Conservation (phyloP, 2,888 invertebrate genomes). For the Elegia similella region DNA sequence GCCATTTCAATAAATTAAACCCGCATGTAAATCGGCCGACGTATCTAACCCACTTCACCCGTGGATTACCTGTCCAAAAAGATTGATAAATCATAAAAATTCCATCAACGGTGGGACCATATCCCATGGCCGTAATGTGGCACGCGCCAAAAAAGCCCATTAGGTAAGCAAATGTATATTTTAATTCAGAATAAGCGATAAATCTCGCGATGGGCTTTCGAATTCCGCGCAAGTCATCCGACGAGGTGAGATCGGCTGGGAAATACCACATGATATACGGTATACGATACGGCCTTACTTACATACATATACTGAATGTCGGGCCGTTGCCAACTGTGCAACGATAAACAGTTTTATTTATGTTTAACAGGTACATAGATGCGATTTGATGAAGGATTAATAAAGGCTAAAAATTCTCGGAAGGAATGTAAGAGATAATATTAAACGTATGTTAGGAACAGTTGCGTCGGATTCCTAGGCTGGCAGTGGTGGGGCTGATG, state of each 20-base stretch:
- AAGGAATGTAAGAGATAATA: constrained; percentile 43
- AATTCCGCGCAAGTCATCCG: constrained; percentile 79
- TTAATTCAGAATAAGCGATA: constrained; percentile 80
- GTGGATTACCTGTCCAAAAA: constrained; percentile 40
- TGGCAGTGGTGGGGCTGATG: constrained; percentile 41
- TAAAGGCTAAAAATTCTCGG: constrained; percentile 35
- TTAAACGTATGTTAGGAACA: constrained; percentile 58
- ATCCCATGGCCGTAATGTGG: constrained; percentile 60
- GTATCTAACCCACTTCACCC: constrained; percentile 34
- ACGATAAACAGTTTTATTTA: constrained; percentile 43
- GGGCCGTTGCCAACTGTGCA: constrained; percentile 51
- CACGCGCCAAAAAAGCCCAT: constrained; percentile 78
- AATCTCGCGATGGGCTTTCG: constrained; percentile 80
- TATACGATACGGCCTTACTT: constrained; percentile 52
- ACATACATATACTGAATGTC: constrained; percentile 56
- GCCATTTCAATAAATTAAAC: constrained; percentile 36
- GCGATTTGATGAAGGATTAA: neutral
- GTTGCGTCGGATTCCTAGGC: constrained; percentile 58
- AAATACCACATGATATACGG: constrained; percentile 72
- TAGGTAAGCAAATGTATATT: constrained; percentile 78
- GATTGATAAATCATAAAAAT: constrained; percentile 66
- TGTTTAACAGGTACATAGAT: neutral
- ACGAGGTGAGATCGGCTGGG: constrained; percentile 79
- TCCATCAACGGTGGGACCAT: constrained; percentile 50
- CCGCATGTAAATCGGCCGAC: constrained; percentile 30